Conservation (phyloP, 2,113 vertebrate genomes). For the Gavia stellata region DNA sequence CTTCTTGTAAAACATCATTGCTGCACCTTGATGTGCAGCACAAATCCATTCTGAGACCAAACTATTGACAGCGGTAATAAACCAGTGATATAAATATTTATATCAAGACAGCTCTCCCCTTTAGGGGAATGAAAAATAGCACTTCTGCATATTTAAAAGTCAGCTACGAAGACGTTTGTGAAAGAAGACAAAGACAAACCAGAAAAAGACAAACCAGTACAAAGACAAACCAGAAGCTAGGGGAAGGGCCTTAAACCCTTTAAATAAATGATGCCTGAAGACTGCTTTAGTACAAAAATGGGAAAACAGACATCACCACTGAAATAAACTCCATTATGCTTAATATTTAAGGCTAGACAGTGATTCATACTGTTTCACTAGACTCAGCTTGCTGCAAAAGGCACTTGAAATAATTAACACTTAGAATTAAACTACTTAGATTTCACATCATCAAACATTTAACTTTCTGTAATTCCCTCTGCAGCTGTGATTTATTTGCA, state of each 20-base stretch:
- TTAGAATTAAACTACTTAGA: constrained; percentile 58
- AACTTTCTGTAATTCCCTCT: constrained; percentile 50
- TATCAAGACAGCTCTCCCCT: background rate
- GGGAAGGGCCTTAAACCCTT: background rate
- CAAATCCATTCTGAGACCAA: background rate
- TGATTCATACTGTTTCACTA: constrained; percentile 50
- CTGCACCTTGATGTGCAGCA: background rate
- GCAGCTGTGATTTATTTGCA: constrained; percentile 55
- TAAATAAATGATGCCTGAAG: background rate
- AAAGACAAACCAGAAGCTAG: background rate
- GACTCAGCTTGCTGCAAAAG: constrained; percentile 62
- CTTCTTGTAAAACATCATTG: background rate
- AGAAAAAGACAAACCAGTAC: background rate
- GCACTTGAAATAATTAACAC: constrained; percentile 61
- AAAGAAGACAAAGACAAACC: background rate
- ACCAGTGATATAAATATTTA: constrained; percentile 16
- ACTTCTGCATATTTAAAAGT: background rate
- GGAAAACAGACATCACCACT: background rate
- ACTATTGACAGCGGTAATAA: background rate
- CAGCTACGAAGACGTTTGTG: background rate
- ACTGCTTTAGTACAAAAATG: background rate
- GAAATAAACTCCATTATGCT: constrained; percentile 22
- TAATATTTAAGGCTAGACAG: constrained; percentile 26
- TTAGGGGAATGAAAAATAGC: background rate
- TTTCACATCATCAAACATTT: constrained; percentile 59